Evolutionary conservation across 2,888 invertebrate genomes (phyloP), one percentile per base, ranked within the genome.

Genomic region (Agonum fuliginosum): DNA sequence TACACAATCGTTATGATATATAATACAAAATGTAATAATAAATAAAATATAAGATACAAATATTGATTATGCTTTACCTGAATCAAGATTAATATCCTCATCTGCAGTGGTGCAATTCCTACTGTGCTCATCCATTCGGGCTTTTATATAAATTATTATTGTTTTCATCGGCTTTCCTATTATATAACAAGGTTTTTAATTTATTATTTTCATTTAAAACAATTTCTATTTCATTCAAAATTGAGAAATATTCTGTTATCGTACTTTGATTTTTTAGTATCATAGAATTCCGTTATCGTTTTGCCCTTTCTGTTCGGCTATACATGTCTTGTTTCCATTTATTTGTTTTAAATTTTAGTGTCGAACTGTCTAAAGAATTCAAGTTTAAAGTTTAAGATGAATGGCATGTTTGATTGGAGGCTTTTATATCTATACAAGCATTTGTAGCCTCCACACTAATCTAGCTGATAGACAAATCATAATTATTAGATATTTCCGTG

Each of bases 181-280:
- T n/a, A n/a, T n/a, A n/a, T n/a, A 41, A 41, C 41, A 41, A n/a
- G 41, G 5, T 6, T 41, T 41, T 41, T 41, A 41, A 41, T 41
- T 6, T 41, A 6, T 41, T n/a, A 41, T 41, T 41, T 41, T 41
- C 41, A 41, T 41, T 41, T 41, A 41, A 6, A 41, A 41, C 41
- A 41, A 41, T 2, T 41, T 41, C 41, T 3, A 41, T 41, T 41
- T 41, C 41, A n/a, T n/a, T n/a, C n/a, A n/a, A n/a, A n/a, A n/a
- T n/a, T n/a, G n/a, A n/a, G n/a, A n/a, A n/a, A n/a, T 41, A 41
- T 6, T 41, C 41, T 6, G 3, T 41, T 6, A 41, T 41, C 3
- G 41, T 41, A 41, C 5, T 41, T 41, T 41, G 41, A 41, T 41
- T 41, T 41, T 41, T 41, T 41, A 41, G 41, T 41, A 41, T 6